A percentile compares a stretch with the other conserved stretches of the same genome.
Evolutionary conservation across 2,888 invertebrate genomes (phyloP).

Genomic region (Candidula unifasciata): DNA sequence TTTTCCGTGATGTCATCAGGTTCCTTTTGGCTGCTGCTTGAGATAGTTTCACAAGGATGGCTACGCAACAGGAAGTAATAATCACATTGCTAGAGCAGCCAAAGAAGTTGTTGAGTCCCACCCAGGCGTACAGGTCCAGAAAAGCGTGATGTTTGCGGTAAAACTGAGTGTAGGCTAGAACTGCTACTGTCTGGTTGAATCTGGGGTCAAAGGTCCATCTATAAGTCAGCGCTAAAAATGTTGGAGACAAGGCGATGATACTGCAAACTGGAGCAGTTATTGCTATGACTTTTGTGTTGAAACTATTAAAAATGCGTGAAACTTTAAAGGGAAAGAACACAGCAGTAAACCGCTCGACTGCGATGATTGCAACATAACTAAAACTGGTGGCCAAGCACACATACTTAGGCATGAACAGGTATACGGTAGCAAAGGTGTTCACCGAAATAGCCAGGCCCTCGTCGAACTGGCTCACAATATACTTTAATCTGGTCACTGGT

Average conservation of each 20-base stretch:
- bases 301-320: not conserved
- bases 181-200: not conserved
- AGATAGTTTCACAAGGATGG: not conserved
- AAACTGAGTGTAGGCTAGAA: not conserved
- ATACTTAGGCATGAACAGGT: slow-evolving; percentile 3
- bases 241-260: not conserved
- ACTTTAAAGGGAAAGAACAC: slow-evolving; percentile 16
- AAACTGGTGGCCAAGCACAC: not conserved
- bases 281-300: not conserved
- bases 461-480: slow-evolving; percentile 11
- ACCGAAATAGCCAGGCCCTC: not conserved
- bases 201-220: not conserved
- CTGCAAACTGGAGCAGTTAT: not conserved
- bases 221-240: not conserved
- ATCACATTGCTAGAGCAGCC: not conserved
- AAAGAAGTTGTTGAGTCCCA: slow-evolving; percentile 14
- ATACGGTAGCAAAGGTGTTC: slow-evolving; percentile 2
- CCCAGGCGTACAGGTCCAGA: slow-evolving; percentile 24
- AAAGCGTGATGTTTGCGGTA: not conserved
- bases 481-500: slow-evolving; percentile 11
- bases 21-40: not conserved
- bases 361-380: not conserved
- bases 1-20: not conserved
- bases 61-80: not conserved
- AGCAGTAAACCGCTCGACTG: slow-evolving; percentile 12